Evolutionary conservation across 1,140 invertebrate genomes (phyloP), one percentile per base, ranked within the genome.

Genomic region (Zaprionus inermis): DNA sequence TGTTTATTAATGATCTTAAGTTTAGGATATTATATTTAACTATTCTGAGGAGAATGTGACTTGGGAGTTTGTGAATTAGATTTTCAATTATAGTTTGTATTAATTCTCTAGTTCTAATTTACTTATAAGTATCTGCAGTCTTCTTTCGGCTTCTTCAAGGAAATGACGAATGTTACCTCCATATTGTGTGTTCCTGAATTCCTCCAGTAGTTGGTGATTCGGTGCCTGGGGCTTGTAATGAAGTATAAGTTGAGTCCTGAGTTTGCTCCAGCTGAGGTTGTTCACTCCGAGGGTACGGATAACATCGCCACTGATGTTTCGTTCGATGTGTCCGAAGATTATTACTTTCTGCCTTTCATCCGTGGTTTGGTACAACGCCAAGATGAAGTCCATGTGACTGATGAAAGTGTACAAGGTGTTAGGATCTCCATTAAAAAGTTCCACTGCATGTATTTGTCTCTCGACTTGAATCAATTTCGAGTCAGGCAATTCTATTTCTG

Each of bases 131-230:
- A 44, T 56, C 38, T 65, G 52, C 28, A 36, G 11, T 56, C 24
- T 55, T 44, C 16, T 65, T 30, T 65, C 44, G 44, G 63, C 51
- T 24, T 65, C 63, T 56, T 65, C 63, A 12, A 65, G 28, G 18
- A 65, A 65, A 32, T 65, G 63, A 11, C 51, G 51, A 32, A 65
- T 56, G 24, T 65, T 56, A 36, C 59, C 44, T 51, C 41, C 20
- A 28, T 44, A 52, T 64, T 32, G 46, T 36, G 51, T 64, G 46
- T 64, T 64, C 7, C 49, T 32, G 22, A 65, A 65, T 1, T 65
- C 36, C 12, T 65, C 52, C 52, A 65, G 18, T 18, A 65, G 36
- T 44, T 56, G 34, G 38, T 56, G 52, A 20, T 56, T 65, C 9
- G 51, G 63, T 28, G 28, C 22, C 12, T 65, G 63, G 4, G 63